These are phyloP conservation scores for Mesaphorura yosii DNA, from an alignment of 1,140 invertebrate genomes.

Conservation along the genomic window DNA sequence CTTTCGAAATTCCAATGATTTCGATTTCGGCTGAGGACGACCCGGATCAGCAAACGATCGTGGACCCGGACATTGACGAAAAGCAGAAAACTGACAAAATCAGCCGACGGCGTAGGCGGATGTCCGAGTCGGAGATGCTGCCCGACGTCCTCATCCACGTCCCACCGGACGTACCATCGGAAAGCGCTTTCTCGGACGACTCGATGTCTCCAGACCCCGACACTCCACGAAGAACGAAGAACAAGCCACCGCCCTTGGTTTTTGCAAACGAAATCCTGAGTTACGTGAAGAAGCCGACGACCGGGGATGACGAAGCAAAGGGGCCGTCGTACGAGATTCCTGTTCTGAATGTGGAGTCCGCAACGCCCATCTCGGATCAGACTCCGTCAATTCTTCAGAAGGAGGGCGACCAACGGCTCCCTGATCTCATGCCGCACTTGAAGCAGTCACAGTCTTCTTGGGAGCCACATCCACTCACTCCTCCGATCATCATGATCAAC, in stretches of 20 bases:
- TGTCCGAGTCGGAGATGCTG: constrained; percentile 12
- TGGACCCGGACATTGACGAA: neutral
- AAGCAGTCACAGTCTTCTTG: constrained; percentile 13
- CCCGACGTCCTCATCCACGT: constrained; percentile 30
- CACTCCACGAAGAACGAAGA: constrained; percentile 2
- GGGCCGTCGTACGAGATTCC: constrained; percentile 10
- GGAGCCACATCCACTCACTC: constrained; percentile 40
- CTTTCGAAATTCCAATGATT: neutral
- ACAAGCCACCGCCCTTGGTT: constrained; percentile 27
- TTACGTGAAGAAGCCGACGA: neutral
- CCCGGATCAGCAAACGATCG: neutral
- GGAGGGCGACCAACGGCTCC: neutral
- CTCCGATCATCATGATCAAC: constrained; percentile 60
- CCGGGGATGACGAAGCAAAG: neutral
- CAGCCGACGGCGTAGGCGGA: neutral
- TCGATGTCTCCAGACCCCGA: neutral
- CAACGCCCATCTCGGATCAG: constrained; percentile 16
- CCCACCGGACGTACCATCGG: constrained; percentile 21
- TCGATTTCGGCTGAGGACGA: constrained; percentile 6
- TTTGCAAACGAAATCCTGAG: constrained; percentile 31
- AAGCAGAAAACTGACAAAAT: neutral
- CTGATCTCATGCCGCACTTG: neutral
- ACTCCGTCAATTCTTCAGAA: neutral
- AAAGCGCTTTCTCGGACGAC: constrained; percentile 9
- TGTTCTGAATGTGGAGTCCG: constrained; percentile 22